Evolutionary conservation across 1,140 invertebrate species (phyloP).

Genomic region (Mactra quadrangularis): DNA sequence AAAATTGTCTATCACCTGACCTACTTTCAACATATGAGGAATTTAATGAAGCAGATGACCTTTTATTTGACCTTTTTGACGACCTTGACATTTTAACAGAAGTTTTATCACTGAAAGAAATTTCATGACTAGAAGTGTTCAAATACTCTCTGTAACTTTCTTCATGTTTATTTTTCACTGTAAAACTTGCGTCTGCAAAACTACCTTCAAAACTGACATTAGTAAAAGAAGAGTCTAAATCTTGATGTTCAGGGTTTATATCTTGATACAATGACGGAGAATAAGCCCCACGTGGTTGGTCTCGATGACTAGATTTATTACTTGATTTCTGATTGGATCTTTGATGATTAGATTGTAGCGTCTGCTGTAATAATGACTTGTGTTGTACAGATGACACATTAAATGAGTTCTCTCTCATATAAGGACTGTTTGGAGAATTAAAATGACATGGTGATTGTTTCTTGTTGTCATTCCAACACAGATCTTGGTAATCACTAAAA

Average conservation of each 20-base stretch:
- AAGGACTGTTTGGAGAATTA: conserved; percentile 23
- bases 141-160: background rate
- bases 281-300: too few relatives aligned
- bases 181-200: conserved; percentile 47
- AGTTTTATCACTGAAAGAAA: background rate
- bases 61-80: background rate
- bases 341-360: too few relatives aligned
- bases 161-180: background rate
- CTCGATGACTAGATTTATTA: too few relatives aligned
- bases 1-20: background rate
- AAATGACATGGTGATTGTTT: conserved; percentile 5
- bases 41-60: background rate
- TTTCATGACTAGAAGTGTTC: background rate
- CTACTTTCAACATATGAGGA: background rate
- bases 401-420: background rate
- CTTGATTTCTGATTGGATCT: too few relatives aligned
- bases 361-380: background rate
- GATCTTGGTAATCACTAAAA: background rate
- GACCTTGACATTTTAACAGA: too few relatives aligned
- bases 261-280: background rate
- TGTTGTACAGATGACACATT: too few relatives aligned
- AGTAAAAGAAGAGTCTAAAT: conserved; percentile 41
- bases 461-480: background rate
- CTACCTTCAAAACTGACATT: conserved; percentile 59
- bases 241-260: conserved; percentile 6